Conservation (phyloP, 2,888 invertebrate species). For the Parnassius mnemosyne region DNA sequence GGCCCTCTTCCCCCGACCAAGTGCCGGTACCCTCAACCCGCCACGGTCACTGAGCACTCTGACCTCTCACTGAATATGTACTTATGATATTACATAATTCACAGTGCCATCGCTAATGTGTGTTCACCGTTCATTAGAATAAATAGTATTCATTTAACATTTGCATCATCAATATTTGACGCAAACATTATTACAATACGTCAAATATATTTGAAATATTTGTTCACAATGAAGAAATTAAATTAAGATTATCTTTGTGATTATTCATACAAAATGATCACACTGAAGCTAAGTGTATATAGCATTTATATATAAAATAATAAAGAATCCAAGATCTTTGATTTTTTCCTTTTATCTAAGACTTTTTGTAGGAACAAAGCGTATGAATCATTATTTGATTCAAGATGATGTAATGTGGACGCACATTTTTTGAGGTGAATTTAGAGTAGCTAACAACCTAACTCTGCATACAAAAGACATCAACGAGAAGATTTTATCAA, state of each 20-base stretch:
- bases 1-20: slow-evolving; percentile 28
- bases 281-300: too few species aligned
- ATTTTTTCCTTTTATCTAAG: too few species aligned
- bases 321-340: too few species aligned
- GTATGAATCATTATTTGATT: neutral
- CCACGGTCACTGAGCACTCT: slow-evolving; percentile 73
- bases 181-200: too few species aligned
- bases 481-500: slow-evolving; percentile 1
- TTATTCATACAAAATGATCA: too few species aligned
- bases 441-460: slow-evolving; percentile 4
- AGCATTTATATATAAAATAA: too few species aligned
- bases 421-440: neutral
- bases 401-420: neutral
- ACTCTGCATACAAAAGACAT: slow-evolving; percentile 12
- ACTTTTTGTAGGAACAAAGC: neutral
- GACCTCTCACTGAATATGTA: slow-evolving; percentile 67
- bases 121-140: neutral
- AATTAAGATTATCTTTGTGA: too few species aligned
- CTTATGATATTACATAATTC: slow-evolving; percentile 59
- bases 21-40: slow-evolving; percentile 47
- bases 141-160: too few species aligned
- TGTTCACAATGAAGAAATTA: too few species aligned
- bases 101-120: slow-evolving; percentile 29
- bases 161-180: too few species aligned
- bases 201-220: too few species aligned